These are phyloP conservation scores for Rhinichthys osculus DNA, from an alignment of 2,797 vertebrate genomes.

Conservation along the genomic window DNA sequence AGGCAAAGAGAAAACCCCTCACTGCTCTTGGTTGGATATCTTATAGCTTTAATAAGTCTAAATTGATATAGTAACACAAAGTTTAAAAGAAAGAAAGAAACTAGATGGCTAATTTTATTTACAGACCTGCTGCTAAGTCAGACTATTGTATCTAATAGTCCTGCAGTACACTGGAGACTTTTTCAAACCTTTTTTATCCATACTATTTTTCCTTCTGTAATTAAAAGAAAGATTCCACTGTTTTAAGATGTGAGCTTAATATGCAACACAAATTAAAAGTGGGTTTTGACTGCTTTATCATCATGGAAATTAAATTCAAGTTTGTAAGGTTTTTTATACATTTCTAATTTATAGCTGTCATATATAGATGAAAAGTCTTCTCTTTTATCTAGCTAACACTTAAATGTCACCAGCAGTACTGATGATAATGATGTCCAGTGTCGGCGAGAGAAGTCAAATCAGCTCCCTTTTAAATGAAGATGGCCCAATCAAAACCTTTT, in stretches of 20 bases:
- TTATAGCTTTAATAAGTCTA: conserved; percentile 8
- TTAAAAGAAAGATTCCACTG: background rate
- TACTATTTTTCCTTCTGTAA: background rate
- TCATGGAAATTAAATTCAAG: background rate
- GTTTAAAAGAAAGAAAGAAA: background rate
- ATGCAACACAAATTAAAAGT: background rate
- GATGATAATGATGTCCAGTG: background rate
- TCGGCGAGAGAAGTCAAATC: background rate
- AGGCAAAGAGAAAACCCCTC: background rate
- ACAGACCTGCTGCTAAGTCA: background rate
- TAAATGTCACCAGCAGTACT: conserved; percentile 2
- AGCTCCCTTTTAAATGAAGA: background rate
- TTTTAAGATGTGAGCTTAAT: conserved; percentile 4
- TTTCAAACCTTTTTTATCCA: background rate
- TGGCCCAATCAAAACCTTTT: conserved; percentile 27
- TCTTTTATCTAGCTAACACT: background rate
- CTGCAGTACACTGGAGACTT: no score
- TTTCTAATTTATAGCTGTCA: conserved; percentile 12
- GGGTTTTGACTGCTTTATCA: background rate
- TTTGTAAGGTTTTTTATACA: background rate
- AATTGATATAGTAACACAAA: background rate
- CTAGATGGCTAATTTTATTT: background rate
- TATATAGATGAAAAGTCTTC: background rate
- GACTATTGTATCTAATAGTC: background rate
- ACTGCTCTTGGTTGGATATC: background rate